Evolutionary conservation across 2,113 vertebrate genomes (phyloP).

Genomic region (Acinonyx jubatus): DNA sequence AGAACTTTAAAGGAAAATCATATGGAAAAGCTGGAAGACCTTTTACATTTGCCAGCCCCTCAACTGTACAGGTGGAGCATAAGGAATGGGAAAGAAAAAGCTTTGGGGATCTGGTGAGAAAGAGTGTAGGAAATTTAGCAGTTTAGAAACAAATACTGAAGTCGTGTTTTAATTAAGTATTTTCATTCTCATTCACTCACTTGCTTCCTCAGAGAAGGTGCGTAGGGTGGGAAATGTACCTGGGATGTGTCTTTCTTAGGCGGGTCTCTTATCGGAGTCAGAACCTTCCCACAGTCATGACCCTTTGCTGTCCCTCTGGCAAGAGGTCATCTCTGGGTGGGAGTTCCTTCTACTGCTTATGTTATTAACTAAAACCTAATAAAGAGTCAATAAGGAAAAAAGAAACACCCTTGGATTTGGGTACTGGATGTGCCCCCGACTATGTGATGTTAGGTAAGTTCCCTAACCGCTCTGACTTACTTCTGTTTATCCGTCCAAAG

Average conservation of each 20-base stretch:
- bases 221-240: not conserved
- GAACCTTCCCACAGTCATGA: accelerated
- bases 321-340: not conserved
- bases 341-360: not conserved
- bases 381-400: not conserved
- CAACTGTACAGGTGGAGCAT: not conserved
- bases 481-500: not conserved
- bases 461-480: not conserved
- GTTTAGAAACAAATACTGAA: not conserved
- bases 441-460: not conserved
- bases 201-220: not conserved
- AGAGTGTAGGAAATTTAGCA: not conserved
- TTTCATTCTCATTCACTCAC: not conserved
- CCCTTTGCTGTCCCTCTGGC: not conserved
- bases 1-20: not conserved
- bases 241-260: not conserved
- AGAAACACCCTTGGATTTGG: not conserved
- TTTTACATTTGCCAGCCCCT: not conserved
- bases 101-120: not conserved
- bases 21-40: not conserved
- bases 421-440: not conserved
- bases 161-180: not conserved
- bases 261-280: not conserved
- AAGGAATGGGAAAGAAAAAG: not conserved
- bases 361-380: not conserved